Base-by-base conservation (phyloP, 2,113 vertebrate genomes). In the Nanorana parkeri region DNA sequence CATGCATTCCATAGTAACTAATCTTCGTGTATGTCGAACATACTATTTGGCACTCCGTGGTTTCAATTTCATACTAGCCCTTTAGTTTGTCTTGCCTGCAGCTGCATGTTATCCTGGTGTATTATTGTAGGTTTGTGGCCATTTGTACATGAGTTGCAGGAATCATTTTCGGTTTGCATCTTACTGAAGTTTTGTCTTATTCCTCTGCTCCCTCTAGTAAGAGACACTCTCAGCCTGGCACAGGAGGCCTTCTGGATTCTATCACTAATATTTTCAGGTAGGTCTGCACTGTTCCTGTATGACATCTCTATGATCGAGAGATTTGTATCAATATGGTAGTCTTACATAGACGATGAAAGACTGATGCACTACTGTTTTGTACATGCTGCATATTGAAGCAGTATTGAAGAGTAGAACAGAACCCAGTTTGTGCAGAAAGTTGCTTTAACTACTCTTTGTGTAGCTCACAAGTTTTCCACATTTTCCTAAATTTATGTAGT, bases 261-360 rank as follows among this genome's bases (percentile, higher is more conserved):
- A 96, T 98, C 93, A 95, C 95, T 93, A 97, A 95, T 95, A 99
- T 99, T 80, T 99, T 98, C 92, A 96, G 96, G 97, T 98, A 95
- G 84, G 96, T 95, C 88, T 91, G 90, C 90, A 88, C 80, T 61
- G 56, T 75, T 60, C n/a, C n/a, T n/a, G 10, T 75, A 36, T 41
- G 58, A 28, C 13, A 29, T n/a, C 32, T 36, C 32, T 4, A 36
- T 36, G 32, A 36, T 4, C 32, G 3, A 36, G 32, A 36, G 32
- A 36, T 36, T 4, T 36, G 3, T 36, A 36, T 36, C 6, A 36
- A 4, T 36, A 36, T 36, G 32, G 6, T 36, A 6, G 32, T 36
- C 3, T 36, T 4, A 36, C 6, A 4, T 36, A 6, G 32, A 4
- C 3, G 32, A 36, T 36, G 32, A 36, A 36, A 36, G 32, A 36